Base-by-base conservation (phyloP, 2,888 invertebrate species). In the Hoplodrina ambigua region DNA sequence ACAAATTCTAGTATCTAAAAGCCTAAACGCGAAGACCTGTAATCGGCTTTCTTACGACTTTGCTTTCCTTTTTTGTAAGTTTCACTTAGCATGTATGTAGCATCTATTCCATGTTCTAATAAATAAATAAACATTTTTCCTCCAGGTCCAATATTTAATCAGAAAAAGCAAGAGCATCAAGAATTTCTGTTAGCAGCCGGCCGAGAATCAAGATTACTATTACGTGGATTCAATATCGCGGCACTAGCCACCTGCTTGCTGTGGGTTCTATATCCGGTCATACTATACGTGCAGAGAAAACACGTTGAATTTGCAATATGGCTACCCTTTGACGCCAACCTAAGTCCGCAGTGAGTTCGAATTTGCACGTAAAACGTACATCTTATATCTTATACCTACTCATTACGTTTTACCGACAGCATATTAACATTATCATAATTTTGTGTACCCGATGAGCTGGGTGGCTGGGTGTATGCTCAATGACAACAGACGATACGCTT, bases 311-410 rank as follows among this genome's bases (percentile, higher is more conserved):
- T 93, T 76, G 80, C 89, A 70, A 89, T 93, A 78, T 93, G 92
- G 93, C 72, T 93, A 69, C 93, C 93, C 33, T 92, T 91, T 80
- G 88, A 92, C 75, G 78, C 82, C 17, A 86, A 88, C 81, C 69
- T 70, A 54, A 84, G 87, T 73, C 87, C 88, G 20, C 81, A 87
- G 93, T 93, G 85, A 90, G 90, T 90, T 65, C 68, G 67, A 75
- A 69, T 75, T 81, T 61, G 25, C 49, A 67, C 67, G 20, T 71
- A 70, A 75, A 81, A 59, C 61, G 56, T 73, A 67, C 30, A 75
- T 53, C 63, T 70, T 71, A 69, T 69, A 54, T 46, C 44, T 54
- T 68, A 54, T 58, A 75, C 55, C 61, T 78, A 69, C 65, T 63
- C 62, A 78, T 81, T 66, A 69, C n/a, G 63, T 66, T 66, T 63